Base-by-base conservation (phyloP, 2,113 vertebrate genomes). In the Canis aureus region DNA sequence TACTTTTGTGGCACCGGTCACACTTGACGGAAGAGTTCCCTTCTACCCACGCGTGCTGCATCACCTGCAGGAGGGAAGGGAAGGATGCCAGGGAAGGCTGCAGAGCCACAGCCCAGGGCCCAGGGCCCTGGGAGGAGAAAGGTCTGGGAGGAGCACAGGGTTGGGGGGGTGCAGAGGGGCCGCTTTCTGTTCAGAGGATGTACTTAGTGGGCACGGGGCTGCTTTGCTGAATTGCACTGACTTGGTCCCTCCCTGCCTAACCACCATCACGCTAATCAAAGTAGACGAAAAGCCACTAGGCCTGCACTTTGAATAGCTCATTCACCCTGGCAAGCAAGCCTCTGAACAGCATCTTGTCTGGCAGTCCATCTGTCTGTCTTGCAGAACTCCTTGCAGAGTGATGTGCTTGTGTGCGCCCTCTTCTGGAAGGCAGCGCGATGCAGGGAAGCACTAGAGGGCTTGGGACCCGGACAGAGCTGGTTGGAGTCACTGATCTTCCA, bases 1-100 rank as follows among this genome's bases (percentile, higher is more conserved):
- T 99, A 99, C 99, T 99, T 96, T 99, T 99, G 98, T 99, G 99
- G 98, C 99, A 99, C 89, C 99, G 98, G 98, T 99, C 99, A 3
- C 99, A 99, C 98, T 99, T 99, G 93, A 99, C 99, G 0, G 99
- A 99, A 29, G 99, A 99, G 98, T 99, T 99, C 32, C 99, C 99
- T 98, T 99, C 99, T 20, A 99, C 99, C 99, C 99, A 99, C 16
- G 99, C 99, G 95, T 99, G 99, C 98, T 99, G 99, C 99, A 99
- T 99, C 97, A 99, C 99, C 99, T 99, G 98, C 85, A 0, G 1
- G 79, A 96, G 94, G 96, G 89, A 97, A 97, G 94, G 51, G 82
- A 92, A 86, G 29, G 96, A 5, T 49, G 29, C 89, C 97, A 97
- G 97, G 97, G 92, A 93, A 88, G 73, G 91, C 57, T 35, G 88